Evolutionary conservation across 2,888 invertebrate genomes (phyloP), one percentile per base, ranked within the genome.

Genomic region (Cryptops parisi): DNA sequence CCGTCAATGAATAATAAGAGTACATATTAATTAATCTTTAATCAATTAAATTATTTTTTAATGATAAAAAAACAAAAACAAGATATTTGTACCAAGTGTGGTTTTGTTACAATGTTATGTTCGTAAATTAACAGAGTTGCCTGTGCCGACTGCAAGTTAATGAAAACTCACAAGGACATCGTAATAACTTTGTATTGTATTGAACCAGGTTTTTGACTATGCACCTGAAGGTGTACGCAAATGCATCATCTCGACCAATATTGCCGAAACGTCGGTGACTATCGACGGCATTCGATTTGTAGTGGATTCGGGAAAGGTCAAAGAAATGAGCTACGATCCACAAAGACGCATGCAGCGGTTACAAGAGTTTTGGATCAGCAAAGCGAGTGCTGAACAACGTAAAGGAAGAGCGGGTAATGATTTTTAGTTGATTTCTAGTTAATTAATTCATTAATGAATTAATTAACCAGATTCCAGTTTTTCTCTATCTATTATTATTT

Each of bases 251-350:
- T 89, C 94, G 0, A 98, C 98, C 1, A 98, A 98, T 65, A 97
- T 98, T 54, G 96, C 98, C 0, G 98, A 98, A 73, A 98, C 98
- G 0, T 96, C 96, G 0, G 84, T 98, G 2, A 98, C 98, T 0
- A 96, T 98, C 52, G 98, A 98, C 67, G 97, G 97, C 0, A 85
- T 98, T 52, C 76, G 97, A 63, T 98, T 98, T 71, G 97, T 98
- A 0, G 79, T 88, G 0, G 97, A 98, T 69, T 94, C 94, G 2
- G 97, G 98, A 25, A 94, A 91, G 76, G 89, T 85, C 58, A 96
- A 96, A 72, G 88, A 96, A 71, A 96, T 97, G 90, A 89, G 84
- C 63, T 97, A 89, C 65, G 91, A 96, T 68, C 80, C 89, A 0
- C 78, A 78, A 1, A 83, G 84, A 53, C 90, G 90, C 67, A 88